phyloP scores from a whole-genome alignment of 2,113 vertebrate genomes.

The Tetrax tetrax region DNA sequence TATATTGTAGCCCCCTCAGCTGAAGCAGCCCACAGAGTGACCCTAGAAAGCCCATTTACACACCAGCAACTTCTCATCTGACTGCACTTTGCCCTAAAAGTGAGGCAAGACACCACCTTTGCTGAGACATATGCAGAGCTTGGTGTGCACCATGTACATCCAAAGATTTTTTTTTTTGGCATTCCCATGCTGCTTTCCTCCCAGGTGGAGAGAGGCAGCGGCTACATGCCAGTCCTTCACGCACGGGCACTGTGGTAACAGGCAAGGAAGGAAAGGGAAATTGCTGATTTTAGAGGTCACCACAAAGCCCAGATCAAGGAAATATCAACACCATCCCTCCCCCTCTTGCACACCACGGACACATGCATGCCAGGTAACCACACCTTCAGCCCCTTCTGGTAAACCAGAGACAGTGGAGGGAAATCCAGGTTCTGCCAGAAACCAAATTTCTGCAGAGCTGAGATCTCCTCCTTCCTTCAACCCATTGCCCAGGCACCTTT shows the following conservation, averaged over 20 bases:
- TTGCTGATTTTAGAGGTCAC: not conserved
- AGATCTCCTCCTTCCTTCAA: not conserved
- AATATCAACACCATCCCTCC: not conserved
- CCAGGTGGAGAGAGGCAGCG: accelerated
- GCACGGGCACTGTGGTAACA: accelerated
- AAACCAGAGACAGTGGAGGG: not conserved
- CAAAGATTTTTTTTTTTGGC: too few species aligned
- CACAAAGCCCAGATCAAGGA: not conserved
- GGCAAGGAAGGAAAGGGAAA: not conserved
- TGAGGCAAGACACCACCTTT: accelerated
- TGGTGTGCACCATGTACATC: accelerated
- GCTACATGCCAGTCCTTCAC: accelerated
- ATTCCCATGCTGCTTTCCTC: not conserved
- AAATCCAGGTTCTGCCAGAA: not conserved
- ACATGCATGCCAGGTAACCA: not conserved
- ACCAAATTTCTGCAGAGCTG: not conserved
- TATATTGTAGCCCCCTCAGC: not conserved
- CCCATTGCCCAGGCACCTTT: accelerated
- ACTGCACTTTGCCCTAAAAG: not conserved
- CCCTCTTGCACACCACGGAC: not conserved
- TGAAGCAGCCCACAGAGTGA: not conserved
- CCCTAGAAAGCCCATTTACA: not conserved
- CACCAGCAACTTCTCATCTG: not conserved
- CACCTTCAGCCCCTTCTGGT: not conserved
- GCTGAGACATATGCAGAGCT: accelerated